Evolutionary conservation across 2,113 vertebrate genomes (phyloP).

Genomic region (Oryzias javanicus): DNA sequence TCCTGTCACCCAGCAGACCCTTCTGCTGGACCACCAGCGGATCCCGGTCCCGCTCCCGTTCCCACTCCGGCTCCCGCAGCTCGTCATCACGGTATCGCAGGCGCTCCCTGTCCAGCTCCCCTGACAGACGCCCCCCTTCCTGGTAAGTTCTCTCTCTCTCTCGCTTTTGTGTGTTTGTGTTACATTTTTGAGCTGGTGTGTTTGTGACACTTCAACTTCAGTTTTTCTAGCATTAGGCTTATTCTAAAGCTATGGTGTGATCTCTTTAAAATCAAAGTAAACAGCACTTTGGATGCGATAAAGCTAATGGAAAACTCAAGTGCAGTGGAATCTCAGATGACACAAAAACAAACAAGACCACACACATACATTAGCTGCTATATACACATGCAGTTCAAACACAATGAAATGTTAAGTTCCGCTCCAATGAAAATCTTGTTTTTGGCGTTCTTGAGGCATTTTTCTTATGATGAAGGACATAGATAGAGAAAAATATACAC

Average conservation of each 20-base stretch:
- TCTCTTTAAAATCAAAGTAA: background rate
- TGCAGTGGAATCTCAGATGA: background rate
- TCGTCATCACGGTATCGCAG: constrained; percentile 83
- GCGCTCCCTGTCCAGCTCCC: constrained; percentile 93
- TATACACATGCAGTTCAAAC: constrained; percentile 14
- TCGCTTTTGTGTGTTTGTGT: background rate
- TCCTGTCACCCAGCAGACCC: constrained; percentile 85
- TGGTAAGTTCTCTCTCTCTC: constrained; percentile 76
- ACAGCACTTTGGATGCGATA: background rate
- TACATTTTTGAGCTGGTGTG: background rate
- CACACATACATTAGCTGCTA: constrained; percentile 13
- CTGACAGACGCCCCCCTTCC: constrained; percentile 88
- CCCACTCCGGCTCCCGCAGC: constrained; percentile 83
- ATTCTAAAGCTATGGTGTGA: no score
- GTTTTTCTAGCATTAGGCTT: no score
- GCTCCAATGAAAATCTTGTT: no score
- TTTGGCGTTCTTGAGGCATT: no score
- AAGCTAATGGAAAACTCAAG: background rate
- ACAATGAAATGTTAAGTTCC: background rate
- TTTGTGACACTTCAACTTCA: no score
- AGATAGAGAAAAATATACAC: no score
- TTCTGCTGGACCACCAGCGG: constrained; percentile 83
- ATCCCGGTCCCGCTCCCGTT: constrained; percentile 79
- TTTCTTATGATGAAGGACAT: no score
- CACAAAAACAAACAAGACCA: background rate